Evolutionary conservation across 2,797 vertebrate species (phyloP), one percentile per base, ranked within the genome.

Genomic region (Gouania willdenowi): DNA sequence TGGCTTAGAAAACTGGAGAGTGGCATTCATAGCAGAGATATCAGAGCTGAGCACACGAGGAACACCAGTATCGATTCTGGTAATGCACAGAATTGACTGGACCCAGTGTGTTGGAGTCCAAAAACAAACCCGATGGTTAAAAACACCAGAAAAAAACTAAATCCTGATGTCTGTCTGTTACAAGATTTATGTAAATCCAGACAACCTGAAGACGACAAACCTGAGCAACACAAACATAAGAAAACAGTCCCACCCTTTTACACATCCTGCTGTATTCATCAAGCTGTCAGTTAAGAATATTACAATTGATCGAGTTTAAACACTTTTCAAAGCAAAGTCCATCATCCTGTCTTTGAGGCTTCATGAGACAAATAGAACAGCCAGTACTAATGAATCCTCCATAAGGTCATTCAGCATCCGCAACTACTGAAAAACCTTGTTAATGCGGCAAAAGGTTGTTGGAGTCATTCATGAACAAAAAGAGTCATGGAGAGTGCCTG

Each of bases 131-230:
- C 13, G 14, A n/a, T n/a, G n/a, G n/a, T n/a, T n/a, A n/a, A n/a
- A n/a, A n/a, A n/a, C n/a, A n/a, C n/a, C n/a, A n/a, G n/a, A n/a
- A n/a, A n/a, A n/a, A n/a, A n/a, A n/a, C n/a, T n/a, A n/a, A n/a
- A n/a, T n/a, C n/a, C n/a, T n/a, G n/a, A n/a, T n/a, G n/a, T n/a
- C n/a, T n/a, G n/a, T n/a, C n/a, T n/a, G n/a, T n/a, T n/a, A n/a
- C n/a, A n/a, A n/a, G n/a, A n/a, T n/a, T n/a, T n/a, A n/a, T n/a
- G n/a, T n/a, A n/a, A n/a, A n/a, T n/a, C n/a, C n/a, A n/a, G n/a
- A n/a, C 55, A 5, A 82, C 68, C 23, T 85, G 85, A 80, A 34
- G 61, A 92, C 89, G 66, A 91, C 86, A n/a, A n/a, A 21, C 85
- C 82, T 89, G 50, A 9, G 25, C 58, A 54, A 41, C 9, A 8